Evolutionary conservation across 2,797 vertebrate species (phyloP), one percentile per base, ranked within the genome.

Genomic region (Forpus xanthops): DNA sequence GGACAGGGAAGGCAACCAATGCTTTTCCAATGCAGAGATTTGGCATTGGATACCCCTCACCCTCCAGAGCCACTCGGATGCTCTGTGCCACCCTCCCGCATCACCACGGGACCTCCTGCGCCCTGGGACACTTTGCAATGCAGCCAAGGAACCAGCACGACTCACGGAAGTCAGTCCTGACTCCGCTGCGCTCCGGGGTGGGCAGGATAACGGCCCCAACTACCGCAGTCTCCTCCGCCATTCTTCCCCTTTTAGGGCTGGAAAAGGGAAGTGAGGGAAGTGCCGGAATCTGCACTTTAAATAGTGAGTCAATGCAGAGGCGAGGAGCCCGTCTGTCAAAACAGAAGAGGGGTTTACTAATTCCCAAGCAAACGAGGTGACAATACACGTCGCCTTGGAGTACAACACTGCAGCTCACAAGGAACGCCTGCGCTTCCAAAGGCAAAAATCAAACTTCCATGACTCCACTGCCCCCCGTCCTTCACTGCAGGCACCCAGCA

Each of bases 291-390:
- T 49, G 39, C 30, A 53, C 88, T 84, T 94, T 76, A 82, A 92
- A 68, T 7, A 87, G 15, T 65, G 95, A 97, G 91, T 96, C 96
- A 96, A 92, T 60, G 52, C 64, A 67, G 92, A 74, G 88, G 94
- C 17, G 78, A 85, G 86, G 86, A 93, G 91, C 60, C 35, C 45
- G 61, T 76, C 96, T 98, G 97, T 98, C 98, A 98, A 97, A 97
- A 97, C 96, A 98, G 66, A 95, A 86, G 78, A 85, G 75, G 77
- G 91, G 96, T 96, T 96, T 27, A 42, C 95, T 95, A 49, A 97
- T 93, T 97, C 90, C 68, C 91, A 93, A 77, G 90, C 90, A 21
- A 60, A 85, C 1, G 10, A 89, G 73, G 56, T 39, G 89, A 93
- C 47, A 89, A 73, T 21, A 39, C 53, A 1, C 3, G 31, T 72